Conservation (phyloP, 2,113 vertebrate genomes). For the Megaleporinus macrocephalus region DNA sequence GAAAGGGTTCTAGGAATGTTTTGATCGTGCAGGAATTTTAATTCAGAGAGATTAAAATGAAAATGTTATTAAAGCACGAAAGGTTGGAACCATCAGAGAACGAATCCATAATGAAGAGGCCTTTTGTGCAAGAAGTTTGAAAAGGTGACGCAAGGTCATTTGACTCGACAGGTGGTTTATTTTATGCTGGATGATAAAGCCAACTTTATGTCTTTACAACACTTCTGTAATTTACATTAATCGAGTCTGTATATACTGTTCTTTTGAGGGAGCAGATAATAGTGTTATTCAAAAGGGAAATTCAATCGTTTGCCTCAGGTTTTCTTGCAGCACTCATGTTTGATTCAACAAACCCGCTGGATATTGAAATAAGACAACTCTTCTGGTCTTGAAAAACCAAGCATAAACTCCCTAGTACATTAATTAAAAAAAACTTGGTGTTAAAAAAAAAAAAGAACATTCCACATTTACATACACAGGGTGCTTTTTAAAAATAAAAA, state of each 20-base stretch:
- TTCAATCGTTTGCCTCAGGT: constrained; percentile 50
- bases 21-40: constrained; percentile 2
- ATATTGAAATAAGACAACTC: background rate
- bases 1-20: background rate
- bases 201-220: constrained; percentile 15
- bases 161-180: background rate
- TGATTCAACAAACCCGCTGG: constrained; percentile 13
- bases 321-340: constrained; percentile 37
- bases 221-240: constrained; percentile 12
- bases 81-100: background rate
- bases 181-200: constrained; percentile 23
- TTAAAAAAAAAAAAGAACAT: constrained; percentile 47
- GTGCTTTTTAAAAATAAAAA: constrained; percentile 58
- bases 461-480: constrained; percentile 55
- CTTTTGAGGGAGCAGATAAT: constrained; percentile 59
- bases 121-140: constrained; percentile 1
- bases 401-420: constrained; percentile 1
- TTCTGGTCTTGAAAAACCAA: constrained; percentile 15
- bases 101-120: background rate
- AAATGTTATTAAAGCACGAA: constrained; percentile 9
- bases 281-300: constrained; percentile 50
- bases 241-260: constrained; percentile 58
- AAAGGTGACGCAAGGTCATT: background rate
- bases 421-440: background rate
- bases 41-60: background rate